Evolutionary conservation across 2,113 vertebrate species (phyloP).

Genomic region (Brevimyrus niger): DNA sequence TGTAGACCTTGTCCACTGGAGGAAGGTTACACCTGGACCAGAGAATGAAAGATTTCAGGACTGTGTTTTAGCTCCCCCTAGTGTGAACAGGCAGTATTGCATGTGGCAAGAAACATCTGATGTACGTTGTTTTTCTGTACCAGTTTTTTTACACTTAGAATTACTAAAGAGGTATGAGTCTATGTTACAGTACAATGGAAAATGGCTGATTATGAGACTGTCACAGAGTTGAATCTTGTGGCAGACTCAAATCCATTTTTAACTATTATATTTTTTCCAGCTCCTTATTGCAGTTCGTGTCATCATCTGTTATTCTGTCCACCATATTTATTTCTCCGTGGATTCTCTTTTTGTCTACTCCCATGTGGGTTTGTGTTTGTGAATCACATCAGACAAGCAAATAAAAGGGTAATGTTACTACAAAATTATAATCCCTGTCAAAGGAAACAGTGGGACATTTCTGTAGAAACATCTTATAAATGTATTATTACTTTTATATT

Average conservation of each 20-base stretch:
- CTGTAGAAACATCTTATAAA: not conserved
- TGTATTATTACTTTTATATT: not conserved
- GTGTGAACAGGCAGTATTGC: not conserved
- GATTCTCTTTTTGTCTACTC: not conserved
- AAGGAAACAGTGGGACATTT: not conserved
- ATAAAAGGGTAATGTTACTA: not conserved
- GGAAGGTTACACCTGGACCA: constrained; percentile 83
- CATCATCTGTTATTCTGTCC: not conserved
- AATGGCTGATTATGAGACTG: not conserved
- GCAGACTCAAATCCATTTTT: not conserved
- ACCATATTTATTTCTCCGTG: not conserved
- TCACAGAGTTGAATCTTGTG: not conserved
- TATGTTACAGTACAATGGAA: not conserved
- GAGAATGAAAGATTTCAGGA: not conserved
- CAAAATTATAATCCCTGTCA: not conserved
- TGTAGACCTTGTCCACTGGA: constrained; percentile 62
- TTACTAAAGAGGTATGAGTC: not conserved
- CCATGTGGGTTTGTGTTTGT: not conserved
- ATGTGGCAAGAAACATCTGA: not conserved
- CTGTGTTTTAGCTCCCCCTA: not conserved
- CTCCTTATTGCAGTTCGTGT: not conserved
- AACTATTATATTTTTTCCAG: not conserved
- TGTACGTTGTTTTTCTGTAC: not conserved
- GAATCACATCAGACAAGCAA: not conserved
- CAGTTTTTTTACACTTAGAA: not conserved